A percentile compares a stretch with the other conserved stretches of the same genome.
phyloP scores from a whole-genome alignment of 2,888 invertebrate species.

The Drosophila putrida region DNA sequence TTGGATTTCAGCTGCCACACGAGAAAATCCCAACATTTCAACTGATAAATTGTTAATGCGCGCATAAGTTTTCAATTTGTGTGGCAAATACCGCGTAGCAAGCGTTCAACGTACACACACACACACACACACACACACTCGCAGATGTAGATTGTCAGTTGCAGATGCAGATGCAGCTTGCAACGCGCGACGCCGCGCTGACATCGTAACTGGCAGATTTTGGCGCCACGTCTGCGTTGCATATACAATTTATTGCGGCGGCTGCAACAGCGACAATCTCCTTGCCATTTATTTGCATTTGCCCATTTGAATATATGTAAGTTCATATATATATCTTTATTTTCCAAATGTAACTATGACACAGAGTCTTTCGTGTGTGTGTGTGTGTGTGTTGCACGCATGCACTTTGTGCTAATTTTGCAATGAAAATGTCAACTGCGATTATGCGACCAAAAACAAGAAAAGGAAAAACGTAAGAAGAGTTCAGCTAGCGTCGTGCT shows the following conservation, averaged over 20 bases:
- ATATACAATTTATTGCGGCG: constrained; percentile 71
- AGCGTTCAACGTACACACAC: constrained; percentile 16
- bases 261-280: constrained; percentile 71
- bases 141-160: constrained; percentile 32
- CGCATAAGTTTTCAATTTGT: constrained; percentile 80
- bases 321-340: constrained; percentile 44
- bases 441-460: constrained; percentile 56
- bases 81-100: constrained; percentile 67
- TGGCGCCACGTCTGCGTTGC: constrained; percentile 76
- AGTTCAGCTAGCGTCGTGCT: constrained; percentile 36
- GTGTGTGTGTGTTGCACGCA: constrained; percentile 42
- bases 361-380: constrained; percentile 9
- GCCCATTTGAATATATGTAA: constrained; percentile 67
- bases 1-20: constrained; percentile 58
- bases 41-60: constrained; percentile 78
- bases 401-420: constrained; percentile 76
- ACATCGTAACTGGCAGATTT: constrained; percentile 73
- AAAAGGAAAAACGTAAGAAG: constrained; percentile 28
- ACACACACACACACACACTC: constrained; percentile 14
- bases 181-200: constrained; percentile 52
- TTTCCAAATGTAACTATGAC: constrained; percentile 15
- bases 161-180: constrained; percentile 59
- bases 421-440: constrained; percentile 73
- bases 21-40: constrained; percentile 68
- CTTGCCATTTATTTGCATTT: constrained; percentile 74